These are phyloP conservation scores for Xenopus tropicalis DNA, from an alignment of 2,113 vertebrate species.

Conservation along the genomic window UCB_Xtro_10.0 CM004451.2:57949001-57949500, in stretches of 20 bases:
- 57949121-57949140: too few species aligned
- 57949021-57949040: too few species aligned
- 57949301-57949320: not conserved
- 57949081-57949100: too few species aligned
- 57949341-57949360: not conserved
- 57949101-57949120: too few species aligned
- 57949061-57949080: too few species aligned
- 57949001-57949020: too few species aligned
- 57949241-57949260: not conserved
- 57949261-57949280: not conserved
- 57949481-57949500: not conserved
- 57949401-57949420: not conserved
- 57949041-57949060: too few species aligned
- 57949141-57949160: too few species aligned
- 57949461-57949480: not conserved
- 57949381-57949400: slow-evolving; percentile 1
- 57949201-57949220: too few species aligned
- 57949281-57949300: not conserved
- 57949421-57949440: slow-evolving; percentile 1
- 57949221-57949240: too few species aligned
- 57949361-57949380: not conserved
- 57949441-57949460: not conserved
- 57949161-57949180: too few species aligned
- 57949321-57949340: not conserved
- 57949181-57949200: too few species aligned